Conservation (phyloP, 2,113 vertebrate species). For the Alligator mississippiensis region DNA sequence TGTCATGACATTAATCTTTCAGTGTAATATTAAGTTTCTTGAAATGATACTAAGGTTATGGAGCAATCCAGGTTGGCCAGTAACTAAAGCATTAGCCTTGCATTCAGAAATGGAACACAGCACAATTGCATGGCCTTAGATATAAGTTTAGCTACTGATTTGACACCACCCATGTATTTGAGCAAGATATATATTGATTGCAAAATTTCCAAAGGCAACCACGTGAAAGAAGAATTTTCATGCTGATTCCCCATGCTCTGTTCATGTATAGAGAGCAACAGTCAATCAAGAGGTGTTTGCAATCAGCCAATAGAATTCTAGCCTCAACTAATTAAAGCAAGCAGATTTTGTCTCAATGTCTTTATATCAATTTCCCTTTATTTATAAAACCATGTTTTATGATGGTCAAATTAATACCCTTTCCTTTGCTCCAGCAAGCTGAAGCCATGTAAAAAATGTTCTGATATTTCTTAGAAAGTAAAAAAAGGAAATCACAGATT, state of each 20-base stretch:
- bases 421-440: background rate
- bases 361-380: conserved; percentile 29
- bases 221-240: background rate
- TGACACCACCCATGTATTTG: background rate
- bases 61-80: background rate
- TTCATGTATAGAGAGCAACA: background rate
- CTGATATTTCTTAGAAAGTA: conserved; percentile 51
- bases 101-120: background rate
- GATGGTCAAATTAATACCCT: conserved; percentile 18
- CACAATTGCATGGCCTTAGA: background rate
- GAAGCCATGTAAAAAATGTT: conserved; percentile 41
- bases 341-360: conserved; percentile 17
- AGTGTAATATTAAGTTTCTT: background rate
- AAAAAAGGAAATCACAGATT: conserved; percentile 62
- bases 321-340: conserved; percentile 21
- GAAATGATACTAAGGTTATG: background rate
- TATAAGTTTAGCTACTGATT: background rate
- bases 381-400: conserved; percentile 29
- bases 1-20: background rate
- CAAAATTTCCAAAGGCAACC: background rate
- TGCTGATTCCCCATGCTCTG: background rate
- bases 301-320: background rate
- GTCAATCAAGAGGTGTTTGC: background rate
- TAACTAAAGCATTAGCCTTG: background rate
- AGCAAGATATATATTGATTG: background rate